These are phyloP conservation scores for Lethrus apterus DNA, from an alignment of 1,140 invertebrate genomes.

Conservation along the genomic window DNA sequence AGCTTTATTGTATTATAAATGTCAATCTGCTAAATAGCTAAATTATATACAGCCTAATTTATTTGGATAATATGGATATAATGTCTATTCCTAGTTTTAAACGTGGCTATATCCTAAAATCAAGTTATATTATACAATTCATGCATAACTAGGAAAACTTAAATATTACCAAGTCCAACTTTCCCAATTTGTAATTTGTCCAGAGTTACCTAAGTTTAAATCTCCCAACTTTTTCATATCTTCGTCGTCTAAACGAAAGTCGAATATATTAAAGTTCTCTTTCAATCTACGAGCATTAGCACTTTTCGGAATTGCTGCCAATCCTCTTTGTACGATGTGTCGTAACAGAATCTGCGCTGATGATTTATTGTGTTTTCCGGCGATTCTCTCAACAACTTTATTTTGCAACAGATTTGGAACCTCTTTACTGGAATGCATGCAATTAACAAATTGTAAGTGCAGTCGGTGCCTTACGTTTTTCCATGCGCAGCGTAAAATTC, in stretches of 20 bases:
- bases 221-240: conserved; percentile 49
- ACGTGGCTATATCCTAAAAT: no score
- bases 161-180: no score
- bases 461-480: conserved; percentile 38
- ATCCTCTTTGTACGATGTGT: conserved; percentile 63
- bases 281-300: conserved; percentile 62
- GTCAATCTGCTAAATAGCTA: no score
- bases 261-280: conserved; percentile 55
- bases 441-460: no score
- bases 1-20: no score
- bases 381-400: conserved; percentile 59
- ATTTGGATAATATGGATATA: no score
- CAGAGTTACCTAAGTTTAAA: conserved; percentile 59
- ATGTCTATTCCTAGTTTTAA: no score
- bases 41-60: no score
- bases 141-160: no score
- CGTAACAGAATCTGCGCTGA: conserved; percentile 73
- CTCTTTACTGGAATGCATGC: no score
- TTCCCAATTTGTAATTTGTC: no score
- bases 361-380: conserved; percentile 59
- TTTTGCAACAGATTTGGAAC: conserved; percentile 64
- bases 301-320: conserved; percentile 83
- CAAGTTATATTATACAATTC: no score
- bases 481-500: conserved; percentile 43
- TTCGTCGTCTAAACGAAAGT: conserved; percentile 49